phyloP scores from a whole-genome alignment of 2,797 vertebrate genomes.

The Phoebastria nigripes region DNA sequence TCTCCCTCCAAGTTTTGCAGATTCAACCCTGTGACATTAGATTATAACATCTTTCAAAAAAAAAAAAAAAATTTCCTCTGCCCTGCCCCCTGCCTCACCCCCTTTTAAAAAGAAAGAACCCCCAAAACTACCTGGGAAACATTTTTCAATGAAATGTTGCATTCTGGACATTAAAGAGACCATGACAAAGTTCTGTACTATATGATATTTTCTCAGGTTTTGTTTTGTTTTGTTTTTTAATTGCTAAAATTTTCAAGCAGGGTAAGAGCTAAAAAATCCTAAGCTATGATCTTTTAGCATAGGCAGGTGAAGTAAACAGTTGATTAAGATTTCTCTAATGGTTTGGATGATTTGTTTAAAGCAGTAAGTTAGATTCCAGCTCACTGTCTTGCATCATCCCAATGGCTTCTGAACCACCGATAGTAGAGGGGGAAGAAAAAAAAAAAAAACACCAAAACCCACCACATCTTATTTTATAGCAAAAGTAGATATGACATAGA shows the following conservation, averaged over 20 bases:
- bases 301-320: background rate
- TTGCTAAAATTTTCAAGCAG: background rate
- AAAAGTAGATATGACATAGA: background rate
- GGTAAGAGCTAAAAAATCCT: background rate
- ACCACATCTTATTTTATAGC: background rate
- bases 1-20: background rate
- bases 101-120: background rate
- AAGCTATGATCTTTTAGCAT: background rate
- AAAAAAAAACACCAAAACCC: too few relatives aligned
- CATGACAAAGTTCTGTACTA: background rate
- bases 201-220: background rate
- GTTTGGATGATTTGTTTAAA: background rate
- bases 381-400: background rate
- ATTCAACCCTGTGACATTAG: background rate
- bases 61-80: background rate
- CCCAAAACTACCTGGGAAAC: background rate
- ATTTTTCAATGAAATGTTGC: background rate
- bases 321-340: background rate
- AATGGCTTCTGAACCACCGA: background rate
- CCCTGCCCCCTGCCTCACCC: too few relatives aligned
- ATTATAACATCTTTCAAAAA: background rate
- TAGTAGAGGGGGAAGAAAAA: background rate
- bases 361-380: background rate
- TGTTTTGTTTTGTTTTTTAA: background rate
- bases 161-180: background rate